phyloP scores from a whole-genome alignment of 2,888 invertebrate genomes.

The Lobophora halterata region DNA sequence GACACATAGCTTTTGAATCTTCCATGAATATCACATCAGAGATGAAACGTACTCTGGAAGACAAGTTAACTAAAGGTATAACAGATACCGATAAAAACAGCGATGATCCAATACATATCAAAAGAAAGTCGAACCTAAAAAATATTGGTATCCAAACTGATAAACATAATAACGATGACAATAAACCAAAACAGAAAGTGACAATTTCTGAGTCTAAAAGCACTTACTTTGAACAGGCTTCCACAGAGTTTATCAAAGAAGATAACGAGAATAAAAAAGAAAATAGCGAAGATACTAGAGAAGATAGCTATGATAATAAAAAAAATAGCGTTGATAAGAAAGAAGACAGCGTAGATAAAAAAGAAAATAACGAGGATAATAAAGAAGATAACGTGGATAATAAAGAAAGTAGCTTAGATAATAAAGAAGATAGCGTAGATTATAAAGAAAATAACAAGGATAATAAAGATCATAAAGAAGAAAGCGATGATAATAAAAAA shows the following conservation, averaged over 20 bases:
- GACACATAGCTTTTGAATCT: conserved; percentile 27
- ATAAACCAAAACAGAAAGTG: conserved; percentile 33
- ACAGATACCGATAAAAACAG: not conserved
- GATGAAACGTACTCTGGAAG: conserved; percentile 25
- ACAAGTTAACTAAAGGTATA: conserved; percentile 7
- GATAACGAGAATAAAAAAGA: conserved; percentile 1
- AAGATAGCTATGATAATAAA: too few species aligned
- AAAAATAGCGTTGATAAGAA: too few species aligned
- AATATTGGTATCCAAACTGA: conserved; percentile 44
- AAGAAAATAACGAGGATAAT: too few species aligned
- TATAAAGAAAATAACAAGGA: conserved; percentile 12
- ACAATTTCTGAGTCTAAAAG: conserved; percentile 40
- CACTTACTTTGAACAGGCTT: not conserved
- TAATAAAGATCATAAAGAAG: not conserved
- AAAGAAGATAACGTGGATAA: too few species aligned
- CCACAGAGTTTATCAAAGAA: conserved; percentile 12
- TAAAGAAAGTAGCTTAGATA: too few species aligned
- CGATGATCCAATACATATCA: not conserved
- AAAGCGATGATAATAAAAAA: too few species aligned
- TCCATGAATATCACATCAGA: conserved; percentile 34
- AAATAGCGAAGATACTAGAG: too few species aligned
- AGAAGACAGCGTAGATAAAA: too few species aligned
- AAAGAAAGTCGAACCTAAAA: conserved; percentile 46
- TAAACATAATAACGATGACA: conserved; percentile 13
- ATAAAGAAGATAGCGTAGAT: too few species aligned